phyloP scores from a whole-genome alignment of 2,888 invertebrate species.

The Nebria brevicollis region DNA sequence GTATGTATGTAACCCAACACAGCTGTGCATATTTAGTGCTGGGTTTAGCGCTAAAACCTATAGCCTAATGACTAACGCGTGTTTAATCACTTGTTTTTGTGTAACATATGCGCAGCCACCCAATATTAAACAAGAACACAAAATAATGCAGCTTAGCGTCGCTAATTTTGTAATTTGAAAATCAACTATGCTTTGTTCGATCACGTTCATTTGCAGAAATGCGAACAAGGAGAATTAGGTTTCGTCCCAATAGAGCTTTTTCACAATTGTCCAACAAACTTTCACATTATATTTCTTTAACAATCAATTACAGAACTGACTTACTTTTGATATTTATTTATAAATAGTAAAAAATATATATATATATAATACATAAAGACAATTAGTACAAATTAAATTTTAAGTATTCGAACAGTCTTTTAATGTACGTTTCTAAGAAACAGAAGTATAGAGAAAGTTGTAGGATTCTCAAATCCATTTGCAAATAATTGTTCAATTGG shows the following conservation, averaged over 20 bases:
- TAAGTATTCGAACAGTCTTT: not conserved
- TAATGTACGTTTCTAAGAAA: not conserved
- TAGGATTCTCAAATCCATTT: not conserved
- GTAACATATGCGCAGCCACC: not conserved
- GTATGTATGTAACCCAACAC: not conserved
- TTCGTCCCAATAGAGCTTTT: not conserved
- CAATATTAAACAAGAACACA: not conserved
- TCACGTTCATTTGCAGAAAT: not conserved
- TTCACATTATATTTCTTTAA: not conserved
- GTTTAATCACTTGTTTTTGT: not conserved
- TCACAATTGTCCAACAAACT: not conserved
- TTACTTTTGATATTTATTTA: not conserved
- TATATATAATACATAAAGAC: not conserved
- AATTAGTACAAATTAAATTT: not conserved
- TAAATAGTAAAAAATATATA: not conserved
- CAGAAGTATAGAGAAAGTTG: not conserved
- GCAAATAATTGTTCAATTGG: not conserved
- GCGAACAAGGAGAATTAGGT: not conserved
- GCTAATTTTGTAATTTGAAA: not conserved
- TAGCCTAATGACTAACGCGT: not conserved
- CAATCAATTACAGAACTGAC: not conserved
- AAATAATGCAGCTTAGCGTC: not conserved
- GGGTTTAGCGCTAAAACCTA: not conserved
- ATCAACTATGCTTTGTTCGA: not conserved
- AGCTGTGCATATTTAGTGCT: not conserved